These are phyloP conservation scores for Baccha elongata DNA, from an alignment of 2,888 invertebrate species.

Conservation along the genomic window DNA sequence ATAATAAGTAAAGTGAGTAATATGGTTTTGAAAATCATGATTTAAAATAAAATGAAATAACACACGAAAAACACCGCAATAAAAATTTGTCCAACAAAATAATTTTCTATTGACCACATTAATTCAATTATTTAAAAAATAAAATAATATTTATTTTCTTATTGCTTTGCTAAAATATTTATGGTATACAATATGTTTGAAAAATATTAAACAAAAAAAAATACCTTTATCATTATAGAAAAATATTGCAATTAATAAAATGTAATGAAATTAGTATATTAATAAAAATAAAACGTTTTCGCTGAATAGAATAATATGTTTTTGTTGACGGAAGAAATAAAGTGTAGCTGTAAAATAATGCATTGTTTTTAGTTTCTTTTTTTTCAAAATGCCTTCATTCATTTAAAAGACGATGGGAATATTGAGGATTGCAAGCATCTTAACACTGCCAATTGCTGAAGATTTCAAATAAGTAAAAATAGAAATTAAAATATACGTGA, in stretches of 20 bases:
- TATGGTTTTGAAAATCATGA: neutral
- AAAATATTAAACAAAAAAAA: neutral
- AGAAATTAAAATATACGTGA: too few relatives aligned
- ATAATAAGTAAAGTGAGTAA: neutral
- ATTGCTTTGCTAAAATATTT: constrained; percentile 66
- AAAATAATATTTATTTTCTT: constrained; percentile 63
- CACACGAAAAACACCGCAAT: constrained; percentile 48
- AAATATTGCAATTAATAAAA: constrained; percentile 16
- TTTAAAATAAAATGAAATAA: constrained; percentile 23
- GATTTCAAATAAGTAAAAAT: too few relatives aligned
- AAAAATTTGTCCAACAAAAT: constrained; percentile 51
- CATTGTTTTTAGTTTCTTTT: too few relatives aligned
- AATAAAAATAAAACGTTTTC: constrained; percentile 60
- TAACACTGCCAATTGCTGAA: too few relatives aligned
- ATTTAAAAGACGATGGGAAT: too few relatives aligned
- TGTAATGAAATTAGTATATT: constrained; percentile 34
- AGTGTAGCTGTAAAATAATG: too few relatives aligned
- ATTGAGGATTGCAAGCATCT: too few relatives aligned
- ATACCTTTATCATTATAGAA: neutral
- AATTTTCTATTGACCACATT: constrained; percentile 59
- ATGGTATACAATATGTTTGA: constrained; percentile 38
- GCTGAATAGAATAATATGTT: constrained; percentile 44
- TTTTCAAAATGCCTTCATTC: too few relatives aligned
- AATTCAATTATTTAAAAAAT: constrained; percentile 65
- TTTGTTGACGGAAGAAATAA: neutral